Percentiles rank a stretch among this genome's conserved stretches.
Evolutionary conservation across 2,113 vertebrate genomes (phyloP).

Genomic region (Beaufortia kweichowensis): DNA sequence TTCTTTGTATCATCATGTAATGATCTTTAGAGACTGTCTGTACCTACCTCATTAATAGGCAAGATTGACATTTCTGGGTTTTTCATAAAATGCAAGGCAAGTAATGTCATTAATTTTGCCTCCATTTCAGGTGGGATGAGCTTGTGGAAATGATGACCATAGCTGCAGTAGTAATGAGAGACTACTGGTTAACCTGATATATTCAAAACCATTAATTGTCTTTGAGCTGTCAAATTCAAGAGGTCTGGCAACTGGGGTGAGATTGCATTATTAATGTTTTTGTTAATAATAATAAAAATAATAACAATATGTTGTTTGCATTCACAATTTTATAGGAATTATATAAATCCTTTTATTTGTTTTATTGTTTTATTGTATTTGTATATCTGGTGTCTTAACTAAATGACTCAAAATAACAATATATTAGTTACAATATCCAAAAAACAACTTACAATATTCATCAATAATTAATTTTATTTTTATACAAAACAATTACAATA

Average conservation of each 20-base stretch:
- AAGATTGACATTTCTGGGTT: slow-evolving; percentile 67
- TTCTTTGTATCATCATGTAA: slow-evolving; percentile 50
- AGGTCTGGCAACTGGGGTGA: background rate
- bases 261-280: background rate
- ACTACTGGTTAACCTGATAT: slow-evolving; percentile 53
- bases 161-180: slow-evolving; percentile 34
- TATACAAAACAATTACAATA: no score
- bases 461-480: no score
- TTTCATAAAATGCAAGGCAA: slow-evolving; percentile 39
- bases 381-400: no score
- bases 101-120: slow-evolving; percentile 61
- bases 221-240: slow-evolving; percentile 7
- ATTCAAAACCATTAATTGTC: background rate
- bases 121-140: slow-evolving; percentile 63
- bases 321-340: no score
- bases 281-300: background rate
- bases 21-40: slow-evolving; percentile 54
- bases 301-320: background rate
- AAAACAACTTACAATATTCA: no score
- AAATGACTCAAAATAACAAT: no score
- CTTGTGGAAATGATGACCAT: slow-evolving; percentile 66
- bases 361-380: no score
- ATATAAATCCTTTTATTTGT: no score
- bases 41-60: slow-evolving; percentile 65
- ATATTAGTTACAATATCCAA: no score